Conservation (phyloP, 2,113 vertebrate genomes). For the Brachirus orientalis region DNA sequence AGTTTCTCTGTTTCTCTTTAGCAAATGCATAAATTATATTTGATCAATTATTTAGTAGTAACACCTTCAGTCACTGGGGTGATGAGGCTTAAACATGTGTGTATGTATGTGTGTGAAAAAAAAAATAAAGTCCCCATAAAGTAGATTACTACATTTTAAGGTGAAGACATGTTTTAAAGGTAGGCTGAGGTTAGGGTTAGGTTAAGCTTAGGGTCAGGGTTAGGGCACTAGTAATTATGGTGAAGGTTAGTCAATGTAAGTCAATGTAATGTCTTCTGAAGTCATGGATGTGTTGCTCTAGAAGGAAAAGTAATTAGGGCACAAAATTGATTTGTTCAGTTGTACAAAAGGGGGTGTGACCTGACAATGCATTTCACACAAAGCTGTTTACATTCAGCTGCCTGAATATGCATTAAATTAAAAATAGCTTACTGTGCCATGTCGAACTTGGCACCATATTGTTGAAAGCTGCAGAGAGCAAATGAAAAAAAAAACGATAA, state of each 20-base stretch:
- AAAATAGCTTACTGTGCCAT: not conserved
- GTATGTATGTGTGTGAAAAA: not conserved
- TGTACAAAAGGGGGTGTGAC: slow-evolving; percentile 1
- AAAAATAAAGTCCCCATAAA: no score
- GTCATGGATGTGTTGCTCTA: no score
- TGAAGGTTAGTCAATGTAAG: no score
- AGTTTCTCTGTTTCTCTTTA: not conserved
- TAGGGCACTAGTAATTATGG: no score
- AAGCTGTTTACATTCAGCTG: slow-evolving; percentile 18
- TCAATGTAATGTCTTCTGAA: no score
- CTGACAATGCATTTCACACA: not conserved
- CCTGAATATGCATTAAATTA: not conserved
- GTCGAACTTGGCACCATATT: not conserved
- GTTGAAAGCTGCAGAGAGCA: slow-evolving; percentile 5
- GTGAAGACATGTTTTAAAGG: no score
- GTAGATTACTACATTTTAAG: no score
- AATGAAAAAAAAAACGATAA: slow-evolving; percentile 43
- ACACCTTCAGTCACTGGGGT: not conserved
- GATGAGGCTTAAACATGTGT: no score
- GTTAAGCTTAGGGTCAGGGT: no score
- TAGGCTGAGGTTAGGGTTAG: no score
- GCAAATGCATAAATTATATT: not conserved
- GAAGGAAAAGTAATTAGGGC: slow-evolving; percentile 24
- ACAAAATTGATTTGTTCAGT: not conserved
- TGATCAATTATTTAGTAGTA: no score